Percentiles rank a stretch among this genome's conserved stretches.
phyloP scores from a whole-genome alignment of 2,888 invertebrate genomes.

The Synergus laeviventris region DNA sequence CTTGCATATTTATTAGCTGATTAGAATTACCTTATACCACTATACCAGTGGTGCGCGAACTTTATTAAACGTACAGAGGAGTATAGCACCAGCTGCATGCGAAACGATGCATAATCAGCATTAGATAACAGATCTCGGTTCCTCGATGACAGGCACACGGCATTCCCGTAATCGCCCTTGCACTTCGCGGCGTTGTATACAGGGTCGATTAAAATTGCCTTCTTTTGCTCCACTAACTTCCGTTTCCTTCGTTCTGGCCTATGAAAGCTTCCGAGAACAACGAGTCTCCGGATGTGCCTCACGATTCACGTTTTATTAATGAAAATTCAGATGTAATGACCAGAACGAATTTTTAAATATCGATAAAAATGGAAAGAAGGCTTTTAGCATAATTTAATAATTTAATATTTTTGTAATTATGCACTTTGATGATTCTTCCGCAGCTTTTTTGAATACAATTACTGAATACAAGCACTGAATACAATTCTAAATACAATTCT shows the following conservation, averaged over 20 bases:
- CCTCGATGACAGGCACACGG: constrained; percentile 71
- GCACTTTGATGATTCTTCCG: no score
- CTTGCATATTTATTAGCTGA: background rate
- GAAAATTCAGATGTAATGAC: background rate
- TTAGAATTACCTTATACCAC: background rate
- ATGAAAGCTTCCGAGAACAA: constrained; percentile 37
- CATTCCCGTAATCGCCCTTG: constrained; percentile 58
- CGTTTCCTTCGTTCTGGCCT: constrained; percentile 36
- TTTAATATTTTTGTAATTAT: no score
- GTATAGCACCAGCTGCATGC: constrained; percentile 56
- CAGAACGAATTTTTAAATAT: background rate
- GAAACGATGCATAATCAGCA: constrained; percentile 67
- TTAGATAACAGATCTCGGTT: constrained; percentile 69
- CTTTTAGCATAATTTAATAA: no score
- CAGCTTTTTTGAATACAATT: no score
- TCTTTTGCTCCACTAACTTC: constrained; percentile 35
- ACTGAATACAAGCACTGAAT: no score
- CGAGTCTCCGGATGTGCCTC: constrained; percentile 14
- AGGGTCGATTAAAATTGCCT: constrained; percentile 33
- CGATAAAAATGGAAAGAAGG: no score
- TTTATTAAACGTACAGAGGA: constrained; percentile 41
- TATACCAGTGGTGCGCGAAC: constrained; percentile 29
- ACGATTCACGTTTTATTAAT: background rate
- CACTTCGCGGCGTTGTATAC: constrained; percentile 32
- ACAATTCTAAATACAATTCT: no score